Evolutionary conservation across 1,140 invertebrate species (phyloP).

Genomic region (Patella vulgata): DNA sequence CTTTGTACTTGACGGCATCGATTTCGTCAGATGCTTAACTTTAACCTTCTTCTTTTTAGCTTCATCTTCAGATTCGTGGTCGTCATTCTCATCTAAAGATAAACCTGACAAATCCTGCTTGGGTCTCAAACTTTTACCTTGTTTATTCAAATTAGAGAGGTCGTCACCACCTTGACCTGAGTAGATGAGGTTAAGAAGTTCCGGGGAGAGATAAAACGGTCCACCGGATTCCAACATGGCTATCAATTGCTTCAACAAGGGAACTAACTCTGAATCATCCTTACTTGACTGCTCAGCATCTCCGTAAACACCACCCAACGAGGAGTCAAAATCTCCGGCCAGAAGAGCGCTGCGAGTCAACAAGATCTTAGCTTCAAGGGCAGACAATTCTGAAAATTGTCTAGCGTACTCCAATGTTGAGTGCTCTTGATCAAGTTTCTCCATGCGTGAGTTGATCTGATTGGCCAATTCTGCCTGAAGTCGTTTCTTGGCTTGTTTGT

Average conservation of each 20-base stretch:
- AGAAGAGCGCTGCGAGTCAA: conserved; percentile 48
- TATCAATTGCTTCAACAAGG: conserved; percentile 60
- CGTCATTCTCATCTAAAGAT: not conserved
- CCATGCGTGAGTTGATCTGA: conserved; percentile 50
- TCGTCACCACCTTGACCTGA: conserved; percentile 31
- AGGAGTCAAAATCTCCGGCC: conserved; percentile 57
- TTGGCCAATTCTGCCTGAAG: conserved; percentile 56
- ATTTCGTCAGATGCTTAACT: conserved; percentile 12
- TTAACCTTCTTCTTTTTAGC: conserved; percentile 21
- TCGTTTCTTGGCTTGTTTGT: conserved; percentile 55
- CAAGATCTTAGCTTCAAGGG: conserved; percentile 52
- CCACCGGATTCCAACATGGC: conserved; percentile 60
- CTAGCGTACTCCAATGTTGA: conserved; percentile 57
- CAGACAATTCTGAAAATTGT: conserved; percentile 52
- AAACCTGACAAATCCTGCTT: no score
- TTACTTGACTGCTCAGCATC: conserved; percentile 37
- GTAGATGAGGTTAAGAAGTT: conserved; percentile 52
- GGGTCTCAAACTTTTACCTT: no score
- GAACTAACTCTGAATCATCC: conserved; percentile 58
- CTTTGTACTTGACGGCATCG: conserved; percentile 6
- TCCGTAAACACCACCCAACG: conserved; percentile 57
- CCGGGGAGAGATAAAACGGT: conserved; percentile 54
- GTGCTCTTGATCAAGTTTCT: conserved; percentile 55
- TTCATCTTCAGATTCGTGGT: conserved; percentile 16
- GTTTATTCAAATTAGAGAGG: conserved; percentile 25